Conservation (phyloP, 2,113 vertebrate genomes). For the Clarias magur region DNA sequence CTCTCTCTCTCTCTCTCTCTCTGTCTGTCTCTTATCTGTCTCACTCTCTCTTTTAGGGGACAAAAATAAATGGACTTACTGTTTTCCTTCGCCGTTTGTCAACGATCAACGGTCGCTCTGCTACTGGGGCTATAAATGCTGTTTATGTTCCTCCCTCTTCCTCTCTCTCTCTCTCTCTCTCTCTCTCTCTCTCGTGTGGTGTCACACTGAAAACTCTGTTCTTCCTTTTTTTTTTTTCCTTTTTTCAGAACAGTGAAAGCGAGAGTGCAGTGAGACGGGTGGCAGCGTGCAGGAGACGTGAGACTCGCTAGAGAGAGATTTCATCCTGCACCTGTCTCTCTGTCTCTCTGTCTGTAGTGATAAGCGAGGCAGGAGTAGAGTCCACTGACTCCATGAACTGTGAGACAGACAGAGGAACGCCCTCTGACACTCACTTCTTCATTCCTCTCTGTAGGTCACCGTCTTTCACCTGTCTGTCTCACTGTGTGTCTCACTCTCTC, state of each 20-base stretch:
- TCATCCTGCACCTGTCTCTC: not conserved
- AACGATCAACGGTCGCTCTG: not conserved
- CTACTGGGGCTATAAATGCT: not conserved
- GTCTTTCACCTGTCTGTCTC: not conserved
- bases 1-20: not conserved
- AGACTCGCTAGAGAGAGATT: not conserved
- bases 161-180: not conserved
- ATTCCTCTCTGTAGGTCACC: not conserved
- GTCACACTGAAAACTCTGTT: not conserved
- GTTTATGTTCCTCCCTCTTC: slow-evolving; percentile 15
- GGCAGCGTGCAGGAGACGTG: not conserved
- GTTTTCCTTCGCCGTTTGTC: not conserved
- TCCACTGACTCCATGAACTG: not conserved
- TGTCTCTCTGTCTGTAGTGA: not conserved
- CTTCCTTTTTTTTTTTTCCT: slow-evolving; percentile 4
- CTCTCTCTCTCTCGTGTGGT: not conserved
- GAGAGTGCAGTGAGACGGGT: not conserved
- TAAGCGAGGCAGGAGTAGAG: not conserved
- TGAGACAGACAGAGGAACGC: not conserved
- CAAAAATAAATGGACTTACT: slow-evolving; percentile 6
- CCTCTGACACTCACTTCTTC: not conserved
- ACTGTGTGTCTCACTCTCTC: slow-evolving; percentile 10
- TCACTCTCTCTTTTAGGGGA: not conserved
- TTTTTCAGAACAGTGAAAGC: slow-evolving; percentile 6
- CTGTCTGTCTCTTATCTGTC: too few species aligned